Percentiles rank a stretch among this genome's conserved stretches.
phyloP scores from a whole-genome alignment of 2,797 vertebrate species.

The Ceyx erithaca region DNA sequence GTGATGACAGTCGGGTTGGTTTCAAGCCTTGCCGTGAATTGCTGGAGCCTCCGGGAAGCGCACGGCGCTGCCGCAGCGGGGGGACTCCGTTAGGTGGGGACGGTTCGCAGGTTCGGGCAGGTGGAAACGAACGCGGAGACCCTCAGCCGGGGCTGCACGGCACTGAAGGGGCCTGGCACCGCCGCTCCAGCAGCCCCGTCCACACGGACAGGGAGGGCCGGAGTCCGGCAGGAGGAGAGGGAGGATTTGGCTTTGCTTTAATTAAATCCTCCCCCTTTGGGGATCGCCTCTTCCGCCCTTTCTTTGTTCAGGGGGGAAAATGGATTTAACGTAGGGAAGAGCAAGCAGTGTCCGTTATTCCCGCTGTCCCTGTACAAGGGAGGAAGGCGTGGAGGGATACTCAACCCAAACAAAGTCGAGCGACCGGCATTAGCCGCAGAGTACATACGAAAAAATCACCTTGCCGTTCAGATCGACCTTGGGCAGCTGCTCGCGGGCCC shows the following conservation, averaged over 20 bases:
- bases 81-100: background rate
- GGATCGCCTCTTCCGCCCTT: background rate
- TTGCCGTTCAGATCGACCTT: background rate
- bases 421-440: background rate
- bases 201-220: background rate
- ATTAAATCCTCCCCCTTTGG: background rate
- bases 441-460: background rate
- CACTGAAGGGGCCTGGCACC: background rate
- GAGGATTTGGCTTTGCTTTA: background rate
- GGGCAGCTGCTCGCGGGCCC: background rate
- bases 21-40: slow-evolving; percentile 76
- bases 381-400: background rate
- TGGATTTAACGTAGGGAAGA: background rate
- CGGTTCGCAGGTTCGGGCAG: background rate
- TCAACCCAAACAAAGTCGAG: background rate
- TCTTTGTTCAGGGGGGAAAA: accelerated
- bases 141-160: background rate
- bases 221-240: background rate
- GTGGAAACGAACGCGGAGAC: background rate
- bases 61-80: background rate
- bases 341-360: background rate
- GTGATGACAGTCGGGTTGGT: slow-evolving; percentile 73
- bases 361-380: background rate
- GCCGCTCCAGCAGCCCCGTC: background rate
- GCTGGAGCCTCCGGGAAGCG: slow-evolving; percentile 44